Evolutionary conservation across 2,113 vertebrate species (phyloP), one percentile per base, ranked within the genome.

Genomic region (Oryzias curvinotus): DNA sequence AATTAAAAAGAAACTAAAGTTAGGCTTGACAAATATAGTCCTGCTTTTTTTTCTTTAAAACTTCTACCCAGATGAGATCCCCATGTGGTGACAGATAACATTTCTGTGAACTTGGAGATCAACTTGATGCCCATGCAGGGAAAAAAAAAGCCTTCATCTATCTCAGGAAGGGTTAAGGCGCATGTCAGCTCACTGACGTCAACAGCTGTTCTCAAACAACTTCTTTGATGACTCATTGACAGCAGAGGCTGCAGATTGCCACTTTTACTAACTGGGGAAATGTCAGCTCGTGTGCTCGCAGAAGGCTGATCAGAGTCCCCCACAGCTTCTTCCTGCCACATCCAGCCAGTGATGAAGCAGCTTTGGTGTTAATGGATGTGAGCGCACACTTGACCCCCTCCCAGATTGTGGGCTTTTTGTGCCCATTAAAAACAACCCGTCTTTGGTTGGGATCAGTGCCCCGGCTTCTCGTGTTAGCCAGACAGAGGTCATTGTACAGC

Each of bases 211-310:
- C 85, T 83, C 83, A 72, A 87, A 88, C 83, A 74, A 86, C 81
- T 68, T 50, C 84, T 90, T 81, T 89, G 87, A 88, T 88, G 85
- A 88, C 80, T 86, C 84, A 80, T 76, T 87, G 87, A 87, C 87
- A 87, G 83, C 62, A 14, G 66, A 61, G 51, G 75, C 82, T 82
- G 65, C 52, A 64, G 43, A 82, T 84, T 87, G 83, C 78, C 85
- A 82, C 83, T 71, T 78, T 68, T 62, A 53, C 81, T 85, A 84
- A 83, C 79, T 42, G 84, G 78, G 80, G 77, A 82, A 82, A 82
- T 83, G 85, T 83, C 84, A 83, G 74, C 50, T 26, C 68, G 53
- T 68, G 64, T n/a, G 45, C 66, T 73, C 59, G 16, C 23, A 48
- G 41, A 59, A 68, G 72, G 71, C 76, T 78, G 81, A 84, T 82